phyloP scores from a whole-genome alignment of 92 coral and sea anemone species.

The Parazoanthus darwini region DNA sequence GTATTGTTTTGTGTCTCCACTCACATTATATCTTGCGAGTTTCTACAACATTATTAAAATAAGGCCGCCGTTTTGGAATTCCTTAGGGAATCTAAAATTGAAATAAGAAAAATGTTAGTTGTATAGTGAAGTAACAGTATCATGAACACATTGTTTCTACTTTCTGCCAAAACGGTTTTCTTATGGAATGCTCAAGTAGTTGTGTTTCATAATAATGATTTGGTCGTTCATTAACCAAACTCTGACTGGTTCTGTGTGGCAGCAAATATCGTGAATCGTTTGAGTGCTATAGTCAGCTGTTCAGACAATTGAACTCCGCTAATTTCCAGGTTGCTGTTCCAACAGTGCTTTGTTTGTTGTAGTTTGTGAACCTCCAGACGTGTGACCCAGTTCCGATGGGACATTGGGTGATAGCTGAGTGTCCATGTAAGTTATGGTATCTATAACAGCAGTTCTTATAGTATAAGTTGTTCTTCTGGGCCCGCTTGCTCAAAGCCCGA shows the following conservation, averaged over 20 bases:
- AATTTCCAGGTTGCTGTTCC: too few species aligned
- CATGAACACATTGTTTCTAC: neutral
- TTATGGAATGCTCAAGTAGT: neutral
- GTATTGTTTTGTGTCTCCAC: too few species aligned
- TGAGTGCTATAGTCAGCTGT: too few species aligned
- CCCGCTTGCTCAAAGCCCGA: slow-evolving; percentile 8
- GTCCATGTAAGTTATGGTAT: slow-evolving; percentile 68
- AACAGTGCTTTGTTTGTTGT: neutral
- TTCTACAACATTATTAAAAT: too few species aligned
- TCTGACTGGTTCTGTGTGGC: neutral
- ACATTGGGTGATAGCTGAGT: slow-evolving; percentile 89
- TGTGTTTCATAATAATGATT: too few species aligned
- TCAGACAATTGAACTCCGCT: neutral
- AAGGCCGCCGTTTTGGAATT: too few species aligned
- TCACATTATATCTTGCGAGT: too few species aligned
- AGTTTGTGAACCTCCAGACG: slow-evolving; percentile 69
- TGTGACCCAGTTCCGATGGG: slow-evolving; percentile 65
- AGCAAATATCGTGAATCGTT: neutral
- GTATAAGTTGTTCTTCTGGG: neutral
- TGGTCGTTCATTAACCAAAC: neutral
- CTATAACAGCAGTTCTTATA: too few species aligned
- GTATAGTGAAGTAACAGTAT: too few species aligned
- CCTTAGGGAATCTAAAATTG: too few species aligned
- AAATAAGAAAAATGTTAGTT: too few species aligned
- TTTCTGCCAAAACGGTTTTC: neutral